Evolutionary conservation across 2,113 vertebrate genomes (phyloP).

Genomic region (Pygoscelis antarcticus): DNA sequence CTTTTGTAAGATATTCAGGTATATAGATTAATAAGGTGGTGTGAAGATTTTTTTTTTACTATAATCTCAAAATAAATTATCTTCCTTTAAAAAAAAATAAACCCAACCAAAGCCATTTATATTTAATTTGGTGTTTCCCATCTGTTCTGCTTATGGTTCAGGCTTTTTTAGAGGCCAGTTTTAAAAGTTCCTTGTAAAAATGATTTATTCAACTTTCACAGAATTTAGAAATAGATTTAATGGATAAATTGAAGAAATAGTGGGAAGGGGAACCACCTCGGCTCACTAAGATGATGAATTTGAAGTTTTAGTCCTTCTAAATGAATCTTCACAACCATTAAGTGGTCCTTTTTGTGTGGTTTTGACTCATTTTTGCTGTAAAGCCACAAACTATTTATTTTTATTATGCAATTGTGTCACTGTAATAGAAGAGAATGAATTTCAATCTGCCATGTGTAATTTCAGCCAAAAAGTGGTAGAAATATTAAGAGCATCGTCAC

Average conservation of each 20-base stretch:
- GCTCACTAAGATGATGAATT: background rate
- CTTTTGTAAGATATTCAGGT: background rate
- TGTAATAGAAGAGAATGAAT: background rate
- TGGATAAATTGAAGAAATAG: background rate
- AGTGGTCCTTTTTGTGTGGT: background rate
- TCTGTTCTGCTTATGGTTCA: background rate
- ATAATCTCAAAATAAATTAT: background rate
- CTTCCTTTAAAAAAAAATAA: background rate
- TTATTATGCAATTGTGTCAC: background rate
- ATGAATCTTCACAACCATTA: background rate
- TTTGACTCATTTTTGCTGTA: slow-evolving; percentile 26
- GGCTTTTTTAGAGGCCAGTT: background rate
- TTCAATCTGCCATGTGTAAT: background rate
- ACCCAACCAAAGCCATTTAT: background rate
- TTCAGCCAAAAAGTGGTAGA: background rate
- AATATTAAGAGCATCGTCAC: background rate
- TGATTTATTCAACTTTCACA: background rate
- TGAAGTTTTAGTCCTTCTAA: background rate
- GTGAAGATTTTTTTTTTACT: background rate
- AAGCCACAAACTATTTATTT: background rate
- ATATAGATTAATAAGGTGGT: background rate
- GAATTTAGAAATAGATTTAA: background rate
- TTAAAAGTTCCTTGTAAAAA: background rate
- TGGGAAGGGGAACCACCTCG: background rate
- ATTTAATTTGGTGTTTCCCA: background rate